Evolutionary conservation across 2,797 vertebrate genomes (phyloP).

Genomic region (Craterocephalus amniculus): DNA sequence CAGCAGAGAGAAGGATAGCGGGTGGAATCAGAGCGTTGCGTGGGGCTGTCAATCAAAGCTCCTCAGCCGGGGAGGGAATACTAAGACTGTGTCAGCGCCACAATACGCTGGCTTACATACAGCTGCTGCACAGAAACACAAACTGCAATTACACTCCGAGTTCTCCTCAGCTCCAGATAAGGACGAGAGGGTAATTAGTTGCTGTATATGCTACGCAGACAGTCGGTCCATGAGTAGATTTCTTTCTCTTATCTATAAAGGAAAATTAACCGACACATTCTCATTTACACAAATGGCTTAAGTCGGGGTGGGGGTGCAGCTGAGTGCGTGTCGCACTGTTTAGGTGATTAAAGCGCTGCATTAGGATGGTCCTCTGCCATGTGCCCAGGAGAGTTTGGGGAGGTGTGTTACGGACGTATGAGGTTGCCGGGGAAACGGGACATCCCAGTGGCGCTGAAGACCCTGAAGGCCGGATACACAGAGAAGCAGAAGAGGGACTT

Average conservation of each 20-base stretch:
- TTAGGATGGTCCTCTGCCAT: conserved; percentile 42
- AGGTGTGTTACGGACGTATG: conserved; percentile 96
- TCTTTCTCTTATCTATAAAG: conserved; percentile 29
- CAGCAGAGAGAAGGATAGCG: conserved; percentile 71
- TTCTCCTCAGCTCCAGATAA: conserved; percentile 23
- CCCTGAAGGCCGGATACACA: conserved; percentile 94
- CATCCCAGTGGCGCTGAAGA: conserved; percentile 98
- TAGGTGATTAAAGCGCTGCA: conserved; percentile 33
- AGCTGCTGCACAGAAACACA: conserved; percentile 32
- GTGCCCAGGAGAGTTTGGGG: conserved; percentile 98
- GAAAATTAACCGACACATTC: conserved; percentile 31
- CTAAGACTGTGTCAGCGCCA: conserved; percentile 58
- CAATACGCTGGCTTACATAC: conserved; percentile 20
- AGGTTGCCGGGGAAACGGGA: conserved; percentile 95
- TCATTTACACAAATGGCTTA: conserved; percentile 19
- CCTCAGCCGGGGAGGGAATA: conserved; percentile 62
- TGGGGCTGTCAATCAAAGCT: conserved; percentile 67
- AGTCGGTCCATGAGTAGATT: conserved; percentile 7
- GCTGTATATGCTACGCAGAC: not conserved
- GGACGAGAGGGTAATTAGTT: conserved; percentile 27
- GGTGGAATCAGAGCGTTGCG: conserved; percentile 71
- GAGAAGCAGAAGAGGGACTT: conserved; percentile 98
- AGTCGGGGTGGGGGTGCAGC: not conserved
- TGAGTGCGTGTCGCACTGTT: not conserved
- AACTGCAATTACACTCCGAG: conserved; percentile 15